phyloP scores from a whole-genome alignment of 2,888 invertebrate species.

The Drosophila basisetae region DNA sequence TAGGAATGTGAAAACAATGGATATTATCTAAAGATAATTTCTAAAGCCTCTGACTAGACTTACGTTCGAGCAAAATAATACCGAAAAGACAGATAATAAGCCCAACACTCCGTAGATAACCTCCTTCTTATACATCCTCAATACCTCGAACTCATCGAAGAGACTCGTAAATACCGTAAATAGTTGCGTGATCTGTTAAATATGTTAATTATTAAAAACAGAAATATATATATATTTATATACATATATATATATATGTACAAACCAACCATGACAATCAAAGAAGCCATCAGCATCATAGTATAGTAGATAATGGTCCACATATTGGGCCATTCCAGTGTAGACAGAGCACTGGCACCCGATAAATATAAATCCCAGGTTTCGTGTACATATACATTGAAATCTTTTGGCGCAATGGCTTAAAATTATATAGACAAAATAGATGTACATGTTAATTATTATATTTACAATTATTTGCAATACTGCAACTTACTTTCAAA shows the following conservation, averaged over 20 bases:
- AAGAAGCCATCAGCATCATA: constrained; percentile 90
- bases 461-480: no score
- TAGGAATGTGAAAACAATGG: not conserved
- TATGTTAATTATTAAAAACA: not conserved
- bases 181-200: constrained; percentile 73
- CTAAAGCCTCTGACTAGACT: constrained; percentile 26
- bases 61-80: constrained; percentile 80
- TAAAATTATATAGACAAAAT: not conserved
- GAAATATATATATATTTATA: not conserved
- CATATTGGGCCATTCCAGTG: constrained; percentile 87
- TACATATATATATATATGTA: not conserved
- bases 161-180: constrained; percentile 74
- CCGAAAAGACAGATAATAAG: constrained; percentile 57
- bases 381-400: constrained; percentile 38
- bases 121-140: constrained; percentile 68
- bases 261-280: constrained; percentile 90
- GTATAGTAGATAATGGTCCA: constrained; percentile 91
- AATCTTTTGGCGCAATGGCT: constrained; percentile 25
- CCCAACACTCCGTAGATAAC: constrained; percentile 62
- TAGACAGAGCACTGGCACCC: constrained; percentile 70
- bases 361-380: constrained; percentile 72
- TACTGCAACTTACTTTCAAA: constrained; percentile 82
- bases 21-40: not conserved
- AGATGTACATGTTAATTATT: not conserved
- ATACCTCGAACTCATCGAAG: constrained; percentile 82